These are phyloP conservation scores for Pseudois nayaur DNA, from an alignment of 2,113 vertebrate species.

Conservation along the genomic window DNA sequence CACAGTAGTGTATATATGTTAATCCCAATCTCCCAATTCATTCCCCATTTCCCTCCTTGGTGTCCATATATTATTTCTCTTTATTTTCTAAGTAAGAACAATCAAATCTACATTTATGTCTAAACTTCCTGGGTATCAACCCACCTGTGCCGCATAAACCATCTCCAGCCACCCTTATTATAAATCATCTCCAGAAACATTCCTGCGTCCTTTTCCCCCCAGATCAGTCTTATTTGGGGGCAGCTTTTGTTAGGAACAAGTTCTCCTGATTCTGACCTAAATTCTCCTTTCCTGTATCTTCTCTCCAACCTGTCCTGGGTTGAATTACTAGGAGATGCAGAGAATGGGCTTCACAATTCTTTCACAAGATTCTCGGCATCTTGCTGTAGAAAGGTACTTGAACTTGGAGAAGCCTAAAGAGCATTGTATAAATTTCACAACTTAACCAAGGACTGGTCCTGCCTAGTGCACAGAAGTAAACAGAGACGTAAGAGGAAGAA, in stretches of 20 bases:
- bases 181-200: fast-evolving
- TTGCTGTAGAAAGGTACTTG: neutral
- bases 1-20: neutral
- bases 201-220: neutral
- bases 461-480: neutral
- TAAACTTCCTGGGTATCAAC: neutral
- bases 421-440: neutral
- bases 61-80: neutral
- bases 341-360: neutral
- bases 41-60: neutral
- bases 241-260: neutral
- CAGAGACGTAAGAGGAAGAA: neutral
- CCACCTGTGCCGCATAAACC: neutral
- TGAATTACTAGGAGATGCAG: neutral
- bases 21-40: neutral
- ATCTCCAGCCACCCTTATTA: fast-evolving
- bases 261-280: neutral
- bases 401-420: neutral
- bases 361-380: too few relatives aligned
- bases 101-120: neutral
- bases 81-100: neutral
- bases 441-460: neutral
- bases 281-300: neutral
- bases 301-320: neutral
- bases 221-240: neutral